phyloP scores from a whole-genome alignment of 2,797 vertebrate genomes.

The Poecile montanus region DNA sequence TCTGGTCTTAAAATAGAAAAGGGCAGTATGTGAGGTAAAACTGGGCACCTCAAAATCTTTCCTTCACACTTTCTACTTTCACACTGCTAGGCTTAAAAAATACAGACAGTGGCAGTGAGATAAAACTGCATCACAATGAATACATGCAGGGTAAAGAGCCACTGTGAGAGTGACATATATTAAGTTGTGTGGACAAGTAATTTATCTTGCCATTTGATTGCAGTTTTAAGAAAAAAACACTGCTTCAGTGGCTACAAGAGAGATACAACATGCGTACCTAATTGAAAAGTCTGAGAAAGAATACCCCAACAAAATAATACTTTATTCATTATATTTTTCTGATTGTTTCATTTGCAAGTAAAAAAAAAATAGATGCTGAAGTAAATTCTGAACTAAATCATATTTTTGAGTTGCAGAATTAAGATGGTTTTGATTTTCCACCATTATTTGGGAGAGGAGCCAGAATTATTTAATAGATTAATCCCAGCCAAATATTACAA shows the following conservation, averaged over 20 bases:
- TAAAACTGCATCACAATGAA: not conserved
- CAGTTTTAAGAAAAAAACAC: not conserved
- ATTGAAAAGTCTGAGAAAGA: not conserved
- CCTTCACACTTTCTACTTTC: not conserved
- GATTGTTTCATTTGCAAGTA: not conserved
- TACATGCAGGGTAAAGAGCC: not conserved
- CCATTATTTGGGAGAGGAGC: not conserved
- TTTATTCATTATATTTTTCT: not conserved
- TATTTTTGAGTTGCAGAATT: not conserved
- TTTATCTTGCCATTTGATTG: not conserved
- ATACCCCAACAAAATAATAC: not conserved
- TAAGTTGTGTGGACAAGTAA: not conserved
- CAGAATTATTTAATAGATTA: not conserved
- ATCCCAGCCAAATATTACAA: not conserved
- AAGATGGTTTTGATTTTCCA: not conserved
- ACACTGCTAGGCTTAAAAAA: not conserved
- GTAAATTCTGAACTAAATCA: not conserved
- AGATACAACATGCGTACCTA: not conserved
- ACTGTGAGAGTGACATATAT: not conserved
- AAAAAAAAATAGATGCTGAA: not conserved
- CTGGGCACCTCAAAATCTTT: not conserved
- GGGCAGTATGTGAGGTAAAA: not conserved
- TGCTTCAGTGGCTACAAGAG: not conserved
- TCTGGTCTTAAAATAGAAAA: not conserved
- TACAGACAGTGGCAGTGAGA: not conserved